phyloP scores from a whole-genome alignment of 2,113 vertebrate species.

The Tenrec ecaudatus region DNA sequence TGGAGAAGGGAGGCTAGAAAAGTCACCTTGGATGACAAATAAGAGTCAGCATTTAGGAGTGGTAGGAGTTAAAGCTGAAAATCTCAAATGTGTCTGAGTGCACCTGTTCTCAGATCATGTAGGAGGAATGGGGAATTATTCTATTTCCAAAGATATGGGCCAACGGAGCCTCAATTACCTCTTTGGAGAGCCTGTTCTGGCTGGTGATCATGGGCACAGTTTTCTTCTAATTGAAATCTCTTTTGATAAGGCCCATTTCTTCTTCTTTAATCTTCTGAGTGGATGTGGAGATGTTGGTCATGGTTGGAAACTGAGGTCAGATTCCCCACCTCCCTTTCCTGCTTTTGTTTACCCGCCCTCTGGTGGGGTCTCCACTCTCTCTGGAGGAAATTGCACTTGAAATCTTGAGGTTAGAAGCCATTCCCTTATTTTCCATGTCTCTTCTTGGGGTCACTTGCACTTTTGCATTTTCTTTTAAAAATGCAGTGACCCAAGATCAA shows the following conservation, averaged over 20 bases:
- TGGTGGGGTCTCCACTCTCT: not conserved
- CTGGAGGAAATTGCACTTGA: not conserved
- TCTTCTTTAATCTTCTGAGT: slow-evolving; percentile 68
- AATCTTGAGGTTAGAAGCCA: not conserved
- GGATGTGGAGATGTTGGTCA: slow-evolving; percentile 24
- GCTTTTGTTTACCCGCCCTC: not conserved
- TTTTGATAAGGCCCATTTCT: slow-evolving; percentile 67
- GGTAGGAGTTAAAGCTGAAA: slow-evolving; percentile 23
- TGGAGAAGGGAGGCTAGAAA: not conserved
- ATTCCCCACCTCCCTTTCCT: not conserved
- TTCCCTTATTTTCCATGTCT: not conserved
- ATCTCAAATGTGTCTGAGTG: slow-evolving; percentile 49
- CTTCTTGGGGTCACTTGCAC: not conserved
- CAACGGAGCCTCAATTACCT: slow-evolving; percentile 58
- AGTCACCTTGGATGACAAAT: not conserved
- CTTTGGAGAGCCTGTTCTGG: slow-evolving; percentile 63
- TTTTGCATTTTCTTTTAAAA: slow-evolving; percentile 23
- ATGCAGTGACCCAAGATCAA: not conserved
- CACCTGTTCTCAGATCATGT: slow-evolving; percentile 62
- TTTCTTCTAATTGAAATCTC: slow-evolving; percentile 72
- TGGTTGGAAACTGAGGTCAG: slow-evolving; percentile 38
- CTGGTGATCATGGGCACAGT: slow-evolving; percentile 61
- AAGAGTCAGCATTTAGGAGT: slow-evolving; percentile 16
- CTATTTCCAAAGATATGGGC: slow-evolving; percentile 65
- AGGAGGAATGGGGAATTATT: slow-evolving; percentile 51